These are phyloP conservation scores for Hemithea aestivaria DNA, from an alignment of 2,888 invertebrate genomes.

Conservation along the genomic window DNA sequence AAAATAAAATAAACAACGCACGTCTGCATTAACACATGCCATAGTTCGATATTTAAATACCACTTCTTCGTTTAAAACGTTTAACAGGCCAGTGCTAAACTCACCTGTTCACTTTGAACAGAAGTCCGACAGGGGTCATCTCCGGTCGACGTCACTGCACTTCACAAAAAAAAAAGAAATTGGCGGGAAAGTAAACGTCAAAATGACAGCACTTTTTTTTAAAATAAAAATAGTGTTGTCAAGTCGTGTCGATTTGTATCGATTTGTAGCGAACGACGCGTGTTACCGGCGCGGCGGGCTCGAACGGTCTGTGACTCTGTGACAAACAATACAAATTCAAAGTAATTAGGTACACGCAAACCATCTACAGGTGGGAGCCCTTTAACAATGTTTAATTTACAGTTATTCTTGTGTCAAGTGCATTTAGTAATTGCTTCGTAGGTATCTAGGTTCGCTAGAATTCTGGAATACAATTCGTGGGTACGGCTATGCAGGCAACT, in stretches of 20 bases:
- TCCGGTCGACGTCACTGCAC: conserved; percentile 44
- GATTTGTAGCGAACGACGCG: conserved; percentile 52
- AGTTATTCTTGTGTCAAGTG: conserved; percentile 23
- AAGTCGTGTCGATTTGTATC: conserved; percentile 35
- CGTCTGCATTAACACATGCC: conserved; percentile 45
- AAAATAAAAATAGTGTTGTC: conserved; percentile 15
- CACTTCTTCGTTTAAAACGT: conserved; percentile 10
- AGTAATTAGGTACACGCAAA: conserved; percentile 33
- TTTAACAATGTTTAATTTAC: conserved; percentile 37
- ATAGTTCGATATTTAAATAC: conserved; percentile 48
- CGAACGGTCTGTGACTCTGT: conserved; percentile 56
- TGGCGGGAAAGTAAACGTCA: conserved; percentile 9
- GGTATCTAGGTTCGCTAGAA: conserved; percentile 17
- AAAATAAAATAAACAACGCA: conserved; percentile 28
- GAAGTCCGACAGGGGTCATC: conserved; percentile 80
- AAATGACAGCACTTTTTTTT: not conserved
- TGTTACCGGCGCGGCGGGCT: conserved; percentile 54
- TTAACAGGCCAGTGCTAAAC: conserved; percentile 33
- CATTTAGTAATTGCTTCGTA: conserved; percentile 21
- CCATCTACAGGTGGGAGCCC: conserved; percentile 58
- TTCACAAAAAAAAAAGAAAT: conserved; percentile 13
- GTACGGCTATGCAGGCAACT: conserved; percentile 5
- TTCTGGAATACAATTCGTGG: conserved; percentile 14
- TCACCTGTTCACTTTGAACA: conserved; percentile 81
- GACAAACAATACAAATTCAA: conserved; percentile 62